Percentiles rank a stretch among this genome's conserved stretches.
phyloP scores from a whole-genome alignment of 2,888 invertebrate species.

The Tribolium freemani region DNA sequence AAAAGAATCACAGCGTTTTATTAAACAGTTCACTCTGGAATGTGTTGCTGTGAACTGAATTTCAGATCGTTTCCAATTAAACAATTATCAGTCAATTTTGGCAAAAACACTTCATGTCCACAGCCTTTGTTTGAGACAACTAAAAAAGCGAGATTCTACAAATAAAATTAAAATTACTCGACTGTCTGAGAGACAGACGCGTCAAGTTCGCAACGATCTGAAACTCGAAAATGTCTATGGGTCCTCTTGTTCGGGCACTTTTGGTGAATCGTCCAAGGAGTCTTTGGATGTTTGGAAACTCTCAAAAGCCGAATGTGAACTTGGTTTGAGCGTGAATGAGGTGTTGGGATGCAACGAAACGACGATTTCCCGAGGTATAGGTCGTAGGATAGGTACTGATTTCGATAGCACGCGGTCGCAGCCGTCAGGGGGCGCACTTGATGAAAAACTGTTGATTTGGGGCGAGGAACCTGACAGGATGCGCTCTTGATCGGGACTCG shows the following conservation, averaged over 20 bases:
- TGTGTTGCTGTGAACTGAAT: conserved; percentile 41
- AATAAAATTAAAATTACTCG: conserved; percentile 8
- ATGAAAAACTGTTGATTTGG: conserved; percentile 87
- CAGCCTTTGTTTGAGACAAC: conserved; percentile 27
- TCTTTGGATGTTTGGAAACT: conserved; percentile 73
- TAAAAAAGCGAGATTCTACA: conserved; percentile 26
- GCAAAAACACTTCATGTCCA: conserved; percentile 24
- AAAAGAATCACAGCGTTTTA: conserved; percentile 63
- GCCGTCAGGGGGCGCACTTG: conserved; percentile 90
- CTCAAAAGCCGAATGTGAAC: conserved; percentile 86
- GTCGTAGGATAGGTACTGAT: conserved; percentile 60
- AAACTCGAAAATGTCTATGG: conserved; percentile 44
- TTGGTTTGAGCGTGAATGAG: conserved; percentile 81
- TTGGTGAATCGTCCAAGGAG: conserved; percentile 53
- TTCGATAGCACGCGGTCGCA: conserved; percentile 88
- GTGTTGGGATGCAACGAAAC: conserved; percentile 73
- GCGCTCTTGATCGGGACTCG: conserved; percentile 82
- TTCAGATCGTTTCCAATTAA: conserved; percentile 39
- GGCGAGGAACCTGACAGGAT: conserved; percentile 83
- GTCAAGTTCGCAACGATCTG: conserved; percentile 32
- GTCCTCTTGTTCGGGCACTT: conserved; percentile 61
- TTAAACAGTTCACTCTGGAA: conserved; percentile 56
- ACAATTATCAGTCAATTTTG: conserved; percentile 22
- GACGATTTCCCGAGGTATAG: conserved; percentile 41
- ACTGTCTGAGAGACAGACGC: conserved; percentile 3